These are phyloP conservation scores for Callyntrura guangdongensis DNA, from an alignment of 2,888 invertebrate species.

Conservation along the genomic window DNA sequence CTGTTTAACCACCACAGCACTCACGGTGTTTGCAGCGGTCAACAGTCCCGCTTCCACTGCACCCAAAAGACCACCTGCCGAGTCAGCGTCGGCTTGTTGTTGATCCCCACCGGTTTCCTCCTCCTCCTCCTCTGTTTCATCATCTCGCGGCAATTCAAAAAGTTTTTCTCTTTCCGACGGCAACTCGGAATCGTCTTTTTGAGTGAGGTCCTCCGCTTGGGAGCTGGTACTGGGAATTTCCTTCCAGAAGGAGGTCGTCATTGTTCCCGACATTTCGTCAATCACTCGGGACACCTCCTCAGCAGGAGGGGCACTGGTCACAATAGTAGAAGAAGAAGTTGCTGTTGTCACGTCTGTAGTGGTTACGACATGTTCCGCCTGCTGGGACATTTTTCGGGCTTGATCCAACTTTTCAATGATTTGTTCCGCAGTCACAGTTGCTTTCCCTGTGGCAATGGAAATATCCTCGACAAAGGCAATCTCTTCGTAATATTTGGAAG, in stretches of 20 bases:
- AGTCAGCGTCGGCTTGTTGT: slow-evolving; percentile 67
- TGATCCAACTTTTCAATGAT: slow-evolving; percentile 62
- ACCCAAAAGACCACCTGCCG: slow-evolving; percentile 70
- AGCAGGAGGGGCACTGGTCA: slow-evolving; percentile 42
- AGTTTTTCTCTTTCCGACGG: slow-evolving; percentile 73
- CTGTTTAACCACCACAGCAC: slow-evolving; percentile 82
- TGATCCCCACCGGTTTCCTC: slow-evolving; percentile 74
- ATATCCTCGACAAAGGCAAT: slow-evolving; percentile 70
- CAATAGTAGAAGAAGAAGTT: slow-evolving; percentile 2
- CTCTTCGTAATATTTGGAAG: slow-evolving; percentile 69
- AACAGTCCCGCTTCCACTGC: slow-evolving; percentile 81
- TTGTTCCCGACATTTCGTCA: slow-evolving; percentile 65
- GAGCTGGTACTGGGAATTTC: slow-evolving; percentile 49
- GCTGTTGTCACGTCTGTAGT: slow-evolving; percentile 23
- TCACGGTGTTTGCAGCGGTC: slow-evolving; percentile 82
- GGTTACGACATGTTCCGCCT: background rate
- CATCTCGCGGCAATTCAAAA: slow-evolving; percentile 80
- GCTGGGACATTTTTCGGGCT: slow-evolving; percentile 29
- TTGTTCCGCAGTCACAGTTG: slow-evolving; percentile 56
- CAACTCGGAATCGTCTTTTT: slow-evolving; percentile 28
- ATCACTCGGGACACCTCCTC: slow-evolving; percentile 55
- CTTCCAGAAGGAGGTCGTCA: slow-evolving; percentile 74
- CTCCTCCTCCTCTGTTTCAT: slow-evolving; percentile 75
- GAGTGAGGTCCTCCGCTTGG: slow-evolving; percentile 42
- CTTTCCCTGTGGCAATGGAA: slow-evolving; percentile 6